These are phyloP conservation scores for Nannobrachium achirus DNA, from an alignment of 2,113 vertebrate genomes.

Conservation along the genomic window DNA sequence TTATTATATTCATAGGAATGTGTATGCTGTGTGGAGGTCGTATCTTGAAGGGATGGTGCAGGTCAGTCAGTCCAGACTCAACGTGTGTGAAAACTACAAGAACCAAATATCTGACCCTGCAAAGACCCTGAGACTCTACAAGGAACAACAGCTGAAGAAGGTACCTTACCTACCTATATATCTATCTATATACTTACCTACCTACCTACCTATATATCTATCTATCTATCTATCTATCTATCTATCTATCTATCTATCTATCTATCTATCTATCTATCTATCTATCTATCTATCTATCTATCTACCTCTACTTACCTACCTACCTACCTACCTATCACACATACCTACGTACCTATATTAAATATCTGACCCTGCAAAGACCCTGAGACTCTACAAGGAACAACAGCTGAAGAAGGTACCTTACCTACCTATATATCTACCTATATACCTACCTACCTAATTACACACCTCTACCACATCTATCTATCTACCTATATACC, in stretches of 20 bases:
- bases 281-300: not conserved
- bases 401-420: no score
- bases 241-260: not conserved
- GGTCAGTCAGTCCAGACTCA: slow-evolving; percentile 95
- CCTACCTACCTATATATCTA: not conserved
- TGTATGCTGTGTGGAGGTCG: slow-evolving; percentile 96
- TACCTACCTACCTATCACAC: no score
- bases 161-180: slow-evolving; percentile 75
- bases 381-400: no score
- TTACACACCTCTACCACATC: no score
- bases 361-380: no score
- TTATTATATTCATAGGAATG: slow-evolving; percentile 81
- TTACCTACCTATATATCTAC: no score
- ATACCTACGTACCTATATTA: no score
- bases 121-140: slow-evolving; percentile 92
- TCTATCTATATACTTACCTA: no score
- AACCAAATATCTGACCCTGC: slow-evolving; percentile 94
- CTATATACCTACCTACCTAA: no score
- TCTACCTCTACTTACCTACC: no score
- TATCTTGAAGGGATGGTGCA: slow-evolving; percentile 94
- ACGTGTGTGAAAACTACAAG: slow-evolving; percentile 96
- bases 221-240: not conserved
- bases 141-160: slow-evolving; percentile 97
- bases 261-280: not conserved
- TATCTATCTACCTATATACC: no score